phyloP scores from a whole-genome alignment of 2,797 vertebrate genomes.

The Protosalanx chinensis region DNA sequence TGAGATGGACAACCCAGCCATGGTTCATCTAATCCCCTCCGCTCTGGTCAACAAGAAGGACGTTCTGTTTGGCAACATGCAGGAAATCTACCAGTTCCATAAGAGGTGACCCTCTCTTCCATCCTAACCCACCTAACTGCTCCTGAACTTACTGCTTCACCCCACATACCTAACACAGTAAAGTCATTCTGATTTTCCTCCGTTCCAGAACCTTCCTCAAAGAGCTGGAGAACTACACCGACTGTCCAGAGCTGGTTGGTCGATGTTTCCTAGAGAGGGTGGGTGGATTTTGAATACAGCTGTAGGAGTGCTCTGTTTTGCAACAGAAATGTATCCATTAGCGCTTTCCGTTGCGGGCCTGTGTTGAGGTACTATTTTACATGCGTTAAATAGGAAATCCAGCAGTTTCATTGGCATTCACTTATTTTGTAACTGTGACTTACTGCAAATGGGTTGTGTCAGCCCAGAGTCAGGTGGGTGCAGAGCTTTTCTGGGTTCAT shows the following conservation, averaged over 20 bases:
- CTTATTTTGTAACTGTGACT: no score
- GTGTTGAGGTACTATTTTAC: no score
- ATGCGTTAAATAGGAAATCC: no score
- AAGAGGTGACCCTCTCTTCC: conserved; percentile 77
- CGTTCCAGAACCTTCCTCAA: conserved; percentile 85
- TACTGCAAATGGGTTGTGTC: no score
- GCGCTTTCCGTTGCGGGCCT: no score
- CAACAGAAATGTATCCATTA: no score
- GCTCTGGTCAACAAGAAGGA: conserved; percentile 88
- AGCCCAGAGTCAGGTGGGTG: not conserved
- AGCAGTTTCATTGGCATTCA: no score
- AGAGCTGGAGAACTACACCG: conserved; percentile 86
- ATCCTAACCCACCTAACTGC: not conserved
- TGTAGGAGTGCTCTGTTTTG: no score
- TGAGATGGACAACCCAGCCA: conserved; percentile 91
- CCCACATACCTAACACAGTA: no score
- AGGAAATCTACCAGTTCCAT: conserved; percentile 95
- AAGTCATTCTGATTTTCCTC: not conserved
- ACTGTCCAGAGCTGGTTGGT: conserved; percentile 91
- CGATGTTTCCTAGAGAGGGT: conserved; percentile 93
- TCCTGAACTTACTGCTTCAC: not conserved
- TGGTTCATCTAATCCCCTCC: conserved; percentile 84
- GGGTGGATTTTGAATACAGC: conserved; percentile 26
- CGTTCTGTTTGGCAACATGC: conserved; percentile 95
- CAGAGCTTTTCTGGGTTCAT: not conserved